Base-by-base conservation (phyloP, 1,140 invertebrate species). In the Lucilia sericata region DNA sequence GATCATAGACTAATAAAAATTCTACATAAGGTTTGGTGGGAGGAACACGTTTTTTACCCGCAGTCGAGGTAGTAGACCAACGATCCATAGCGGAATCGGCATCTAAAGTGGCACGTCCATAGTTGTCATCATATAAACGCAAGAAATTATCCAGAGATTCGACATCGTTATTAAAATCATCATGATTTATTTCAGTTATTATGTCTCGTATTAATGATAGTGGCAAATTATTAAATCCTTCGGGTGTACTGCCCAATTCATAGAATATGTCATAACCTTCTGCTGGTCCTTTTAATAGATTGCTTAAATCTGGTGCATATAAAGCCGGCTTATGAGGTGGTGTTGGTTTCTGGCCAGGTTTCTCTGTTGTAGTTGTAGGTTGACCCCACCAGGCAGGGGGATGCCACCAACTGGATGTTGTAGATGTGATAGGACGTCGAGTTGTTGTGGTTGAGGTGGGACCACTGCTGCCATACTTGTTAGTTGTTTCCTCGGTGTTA, bases 21-120 rank as follows among this genome's bases (percentile, higher is more conserved):
- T 90, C 89, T 7, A 91, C 90, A 82, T 91, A 91, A 0, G 90
- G 90, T 65, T 90, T 90, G 1, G 90, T 91, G 21, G 90, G 90
- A 13, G 90, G 90, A 17, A 91, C 87, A 25, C 89, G 86, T 85
- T 91, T 91, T 76, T 90, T 91, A 14, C 90, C 90, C 1, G 89
- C 90, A n/a, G 89, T 88, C 5, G 90, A 90, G 25, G 87, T 83
- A 74, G 85, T 88, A 42, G 87, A 89, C 89, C 89, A 90, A 36
- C 89, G 88, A 85, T 90, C 88, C 89, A 90, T 88, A 19, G 89
- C 87, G 7, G 87, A 86, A 36, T 90, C 89, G 34, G 85, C 84
- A 60, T 89, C 89, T 78, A 90, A 88, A 3, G 88, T 88, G 1
- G 89, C 89, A 19, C 89, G 85, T 8, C 88, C 89, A 81, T 89